Evolutionary conservation across 2,797 vertebrate species (phyloP), one percentile per base, ranked within the genome.

Genomic region (Sparidentex hasta): DNA sequence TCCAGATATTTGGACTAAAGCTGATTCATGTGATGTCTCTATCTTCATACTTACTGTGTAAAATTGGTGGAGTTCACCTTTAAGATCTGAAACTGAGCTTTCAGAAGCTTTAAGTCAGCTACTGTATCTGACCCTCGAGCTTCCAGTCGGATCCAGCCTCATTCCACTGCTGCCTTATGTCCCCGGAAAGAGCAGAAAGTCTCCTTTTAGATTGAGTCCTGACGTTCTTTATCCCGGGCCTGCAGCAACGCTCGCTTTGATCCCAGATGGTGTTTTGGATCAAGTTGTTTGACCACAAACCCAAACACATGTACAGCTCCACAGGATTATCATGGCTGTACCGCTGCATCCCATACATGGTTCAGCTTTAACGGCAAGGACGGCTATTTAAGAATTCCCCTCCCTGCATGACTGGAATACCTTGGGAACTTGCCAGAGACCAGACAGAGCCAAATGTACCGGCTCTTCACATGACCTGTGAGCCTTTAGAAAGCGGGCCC

Each of bases 381-480:
- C 83, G 48, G 61, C 83, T 82, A 87, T 88, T 84, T 87, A 27
- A 85, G 87, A 92, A 89, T 89, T 87, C 83, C 69, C 81, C 82
- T 85, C 82, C 86, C 85, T 38, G 88, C 86, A 90, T 88, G 79
- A 88, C 87, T 91, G 91, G 90, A 94, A 94, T 94, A 92, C 85
- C 64, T 92, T 91, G 93, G 89, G 79, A 76, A 16, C 0, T 4
- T 67, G 90, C 93, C 90, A 93, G 85, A 76, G 82, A 80, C 62
- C 84, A 76, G 76, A 73, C 83, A 20, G 74, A 71, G 86, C 82
- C 75, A 65, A 73, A 80, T 2, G 79, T 67, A 70, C 64, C 74
- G 51, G 65, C 65, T 89, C 90, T 90, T 93, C 89, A 86, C 91
- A 90, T 75, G 89, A 89, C 84, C 86, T 33, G 69, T 50, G 64